phyloP scores from a whole-genome alignment of 2,888 invertebrate species.

The Amblyjoppa proteus region DNA sequence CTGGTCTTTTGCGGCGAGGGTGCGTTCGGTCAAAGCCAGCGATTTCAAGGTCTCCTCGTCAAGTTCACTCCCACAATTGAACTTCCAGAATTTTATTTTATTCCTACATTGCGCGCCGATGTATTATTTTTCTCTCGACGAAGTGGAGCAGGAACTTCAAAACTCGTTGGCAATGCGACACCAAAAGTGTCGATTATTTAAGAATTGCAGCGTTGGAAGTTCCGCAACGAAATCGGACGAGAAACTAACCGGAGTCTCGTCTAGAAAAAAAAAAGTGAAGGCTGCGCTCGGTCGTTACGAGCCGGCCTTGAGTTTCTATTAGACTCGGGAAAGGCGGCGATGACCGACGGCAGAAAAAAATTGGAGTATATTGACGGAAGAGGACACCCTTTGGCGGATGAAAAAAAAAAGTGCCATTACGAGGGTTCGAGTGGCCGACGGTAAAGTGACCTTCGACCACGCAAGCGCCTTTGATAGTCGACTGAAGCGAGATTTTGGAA shows the following conservation, averaged over 20 bases:
- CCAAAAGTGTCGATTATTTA: not conserved
- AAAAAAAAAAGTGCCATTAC: constrained; percentile 74
- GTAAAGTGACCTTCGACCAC: constrained; percentile 47
- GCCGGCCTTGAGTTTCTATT: constrained; percentile 74
- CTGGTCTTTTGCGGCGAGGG: constrained; percentile 70
- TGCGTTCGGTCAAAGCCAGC: constrained; percentile 50
- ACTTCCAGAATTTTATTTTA: not conserved
- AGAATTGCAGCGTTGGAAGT: not conserved
- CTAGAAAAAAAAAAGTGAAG: constrained; percentile 46
- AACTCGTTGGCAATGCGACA: not conserved
- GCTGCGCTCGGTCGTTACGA: constrained; percentile 61
- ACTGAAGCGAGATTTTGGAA: constrained; percentile 1
- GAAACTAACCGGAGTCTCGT: constrained; percentile 7
- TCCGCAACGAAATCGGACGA: not conserved
- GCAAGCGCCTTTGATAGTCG: not conserved
- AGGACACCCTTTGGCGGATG: constrained; percentile 69
- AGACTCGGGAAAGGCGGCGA: constrained; percentile 58
- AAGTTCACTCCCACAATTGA: not conserved
- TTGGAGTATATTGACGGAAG: constrained; percentile 83
- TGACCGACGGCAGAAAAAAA: constrained; percentile 76
- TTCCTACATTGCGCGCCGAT: not conserved
- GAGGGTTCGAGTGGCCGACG: constrained; percentile 66
- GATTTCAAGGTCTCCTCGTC: constrained; percentile 58
- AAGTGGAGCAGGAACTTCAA: not conserved
- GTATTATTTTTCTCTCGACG: not conserved